Percentiles rank a stretch among this genome's conserved stretches.
These are phyloP conservation scores for Charadrius vociferus DNA, from an alignment of 2,113 vertebrate genomes.

Conservation along the genomic window DNA sequence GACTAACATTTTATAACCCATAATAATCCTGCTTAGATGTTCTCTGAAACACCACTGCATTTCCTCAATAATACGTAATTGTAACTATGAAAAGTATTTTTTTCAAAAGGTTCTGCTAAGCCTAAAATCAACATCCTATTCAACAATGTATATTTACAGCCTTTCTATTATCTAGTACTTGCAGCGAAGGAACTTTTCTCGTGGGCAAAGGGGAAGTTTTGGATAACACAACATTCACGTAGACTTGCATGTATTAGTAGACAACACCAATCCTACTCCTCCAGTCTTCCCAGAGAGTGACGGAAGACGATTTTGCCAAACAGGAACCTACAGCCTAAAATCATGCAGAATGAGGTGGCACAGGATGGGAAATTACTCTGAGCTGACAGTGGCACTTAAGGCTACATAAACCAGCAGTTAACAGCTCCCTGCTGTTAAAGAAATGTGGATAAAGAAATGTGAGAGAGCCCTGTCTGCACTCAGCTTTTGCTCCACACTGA, in stretches of 20 bases:
- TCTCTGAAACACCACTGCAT: neutral
- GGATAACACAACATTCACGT: neutral
- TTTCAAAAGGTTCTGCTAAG: conserved; percentile 14
- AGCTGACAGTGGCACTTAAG: neutral
- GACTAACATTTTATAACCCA: conserved; percentile 42
- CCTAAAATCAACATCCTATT: neutral
- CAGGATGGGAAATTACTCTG: neutral
- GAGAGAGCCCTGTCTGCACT: neutral
- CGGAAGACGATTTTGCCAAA: neutral
- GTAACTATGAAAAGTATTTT: neutral
- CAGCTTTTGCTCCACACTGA: neutral
- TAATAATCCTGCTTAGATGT: conserved; percentile 30
- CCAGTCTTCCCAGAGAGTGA: neutral
- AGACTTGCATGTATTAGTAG: neutral
- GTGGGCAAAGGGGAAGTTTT: neutral
- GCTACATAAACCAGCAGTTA: neutral
- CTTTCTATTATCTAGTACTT: neutral
- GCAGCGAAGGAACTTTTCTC: neutral
- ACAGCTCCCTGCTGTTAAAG: neutral
- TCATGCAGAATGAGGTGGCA: neutral
- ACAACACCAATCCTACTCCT: neutral
- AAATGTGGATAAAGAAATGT: neutral
- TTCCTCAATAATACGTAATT: neutral
- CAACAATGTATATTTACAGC: neutral
- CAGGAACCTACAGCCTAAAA: neutral